These are phyloP conservation scores for Bos javanicus DNA, from an alignment of 2,113 vertebrate species.

Conservation along the genomic window DNA sequence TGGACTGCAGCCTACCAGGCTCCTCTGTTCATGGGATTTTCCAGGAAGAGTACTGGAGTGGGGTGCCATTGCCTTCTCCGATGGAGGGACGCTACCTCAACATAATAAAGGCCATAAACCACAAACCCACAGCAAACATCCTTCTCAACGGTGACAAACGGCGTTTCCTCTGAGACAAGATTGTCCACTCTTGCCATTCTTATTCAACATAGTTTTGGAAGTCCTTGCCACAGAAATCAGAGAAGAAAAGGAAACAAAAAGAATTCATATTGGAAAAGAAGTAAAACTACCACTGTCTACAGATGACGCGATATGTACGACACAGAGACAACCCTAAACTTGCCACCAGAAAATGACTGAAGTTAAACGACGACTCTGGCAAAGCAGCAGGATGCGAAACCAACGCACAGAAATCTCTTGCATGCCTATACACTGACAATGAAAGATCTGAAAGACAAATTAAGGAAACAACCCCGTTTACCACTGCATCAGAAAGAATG, in stretches of 20 bases:
- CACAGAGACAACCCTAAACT: neutral
- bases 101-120: neutral
- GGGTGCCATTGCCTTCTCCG: too few relatives aligned
- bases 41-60: too few relatives aligned
- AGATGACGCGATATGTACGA: neutral
- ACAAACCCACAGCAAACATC: neutral
- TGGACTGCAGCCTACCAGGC: too few relatives aligned
- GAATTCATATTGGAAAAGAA: neutral
- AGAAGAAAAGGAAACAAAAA: neutral
- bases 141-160: neutral
- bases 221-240: neutral
- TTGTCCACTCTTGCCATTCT: neutral
- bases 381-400: neutral
- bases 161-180: neutral
- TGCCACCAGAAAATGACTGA: neutral
- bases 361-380: neutral
- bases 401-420: neutral
- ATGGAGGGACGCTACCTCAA: neutral
- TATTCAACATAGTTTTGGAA: neutral
- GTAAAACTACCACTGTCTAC: neutral
- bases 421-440: neutral
- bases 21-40: too few relatives aligned
- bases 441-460: neutral
- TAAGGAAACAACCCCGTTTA: neutral
- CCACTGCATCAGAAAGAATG: neutral